phyloP scores from a whole-genome alignment of 2,888 invertebrate species.

The Erannis defoliaria region DNA sequence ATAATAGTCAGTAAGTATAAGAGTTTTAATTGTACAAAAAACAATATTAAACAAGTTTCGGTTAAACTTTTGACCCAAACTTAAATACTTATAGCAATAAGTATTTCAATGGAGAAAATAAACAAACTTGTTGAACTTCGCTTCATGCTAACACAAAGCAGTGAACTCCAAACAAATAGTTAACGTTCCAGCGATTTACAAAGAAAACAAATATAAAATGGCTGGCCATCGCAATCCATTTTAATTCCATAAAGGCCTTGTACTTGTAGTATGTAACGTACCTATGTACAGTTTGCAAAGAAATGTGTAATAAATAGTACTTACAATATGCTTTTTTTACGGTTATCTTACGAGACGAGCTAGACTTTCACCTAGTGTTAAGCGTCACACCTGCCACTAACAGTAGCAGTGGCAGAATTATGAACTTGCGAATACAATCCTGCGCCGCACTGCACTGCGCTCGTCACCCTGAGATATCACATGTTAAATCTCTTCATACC shows the following conservation, averaged over 20 bases:
- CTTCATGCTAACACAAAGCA: background rate
- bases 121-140: background rate
- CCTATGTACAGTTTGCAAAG: background rate
- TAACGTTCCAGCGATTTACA: conserved; percentile 6
- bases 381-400: no score
- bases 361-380: no score
- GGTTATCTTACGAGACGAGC: no score
- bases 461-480: no score
- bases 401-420: no score
- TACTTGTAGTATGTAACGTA: no score
- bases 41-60: background rate
- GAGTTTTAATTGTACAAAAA: background rate
- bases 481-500: no score
- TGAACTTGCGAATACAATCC: no score
- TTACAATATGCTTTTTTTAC: no score
- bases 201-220: conserved; percentile 4
- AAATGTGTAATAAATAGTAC: background rate
- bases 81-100: background rate
- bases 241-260: background rate
- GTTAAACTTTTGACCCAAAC: background rate
- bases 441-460: no score
- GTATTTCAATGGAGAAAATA: background rate
- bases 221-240: background rate
- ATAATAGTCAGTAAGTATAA: no score
- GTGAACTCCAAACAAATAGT: conserved; percentile 1